Conservation (phyloP, 2,888 invertebrate species). For the Andrena hattorfiana region DNA sequence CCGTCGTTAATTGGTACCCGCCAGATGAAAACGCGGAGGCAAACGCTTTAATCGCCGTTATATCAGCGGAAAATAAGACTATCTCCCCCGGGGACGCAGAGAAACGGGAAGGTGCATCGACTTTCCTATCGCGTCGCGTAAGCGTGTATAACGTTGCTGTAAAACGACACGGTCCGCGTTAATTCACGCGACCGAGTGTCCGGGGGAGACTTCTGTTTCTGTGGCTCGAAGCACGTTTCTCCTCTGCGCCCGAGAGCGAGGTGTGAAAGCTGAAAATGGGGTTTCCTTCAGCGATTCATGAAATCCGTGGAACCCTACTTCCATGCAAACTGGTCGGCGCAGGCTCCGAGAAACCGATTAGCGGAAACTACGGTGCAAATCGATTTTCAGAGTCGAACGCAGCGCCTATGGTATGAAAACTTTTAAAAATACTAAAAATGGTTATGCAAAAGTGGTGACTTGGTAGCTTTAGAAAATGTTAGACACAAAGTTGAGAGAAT, state of each 20-base stretch:
- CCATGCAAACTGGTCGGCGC: background rate
- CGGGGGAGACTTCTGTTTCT: constrained; percentile 52
- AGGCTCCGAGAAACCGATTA: background rate
- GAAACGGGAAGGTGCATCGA: constrained; percentile 55
- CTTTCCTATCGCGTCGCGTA: constrained; percentile 55
- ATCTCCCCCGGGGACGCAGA: constrained; percentile 34
- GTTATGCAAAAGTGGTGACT: too few relatives aligned
- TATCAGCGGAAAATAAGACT: constrained; percentile 66
- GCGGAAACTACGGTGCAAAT: background rate
- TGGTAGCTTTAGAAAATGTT: too few relatives aligned
- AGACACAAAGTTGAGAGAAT: too few relatives aligned
- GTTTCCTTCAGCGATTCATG: background rate
- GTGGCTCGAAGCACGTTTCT: constrained; percentile 40
- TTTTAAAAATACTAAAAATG: too few relatives aligned
- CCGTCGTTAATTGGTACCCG: constrained; percentile 69
- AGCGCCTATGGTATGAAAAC: too few relatives aligned
- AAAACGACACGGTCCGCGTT: constrained; percentile 57
- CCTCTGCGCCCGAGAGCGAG: background rate
- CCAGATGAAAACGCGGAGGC: constrained; percentile 56
- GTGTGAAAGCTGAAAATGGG: constrained; percentile 30
- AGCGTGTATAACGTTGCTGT: constrained; percentile 59
- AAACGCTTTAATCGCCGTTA: constrained; percentile 69
- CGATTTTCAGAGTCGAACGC: background rate
- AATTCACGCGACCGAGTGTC: constrained; percentile 50
- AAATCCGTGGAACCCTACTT: background rate